phyloP scores from a whole-genome alignment of 2,888 invertebrate genomes.

The Gerris lacustris region DNA sequence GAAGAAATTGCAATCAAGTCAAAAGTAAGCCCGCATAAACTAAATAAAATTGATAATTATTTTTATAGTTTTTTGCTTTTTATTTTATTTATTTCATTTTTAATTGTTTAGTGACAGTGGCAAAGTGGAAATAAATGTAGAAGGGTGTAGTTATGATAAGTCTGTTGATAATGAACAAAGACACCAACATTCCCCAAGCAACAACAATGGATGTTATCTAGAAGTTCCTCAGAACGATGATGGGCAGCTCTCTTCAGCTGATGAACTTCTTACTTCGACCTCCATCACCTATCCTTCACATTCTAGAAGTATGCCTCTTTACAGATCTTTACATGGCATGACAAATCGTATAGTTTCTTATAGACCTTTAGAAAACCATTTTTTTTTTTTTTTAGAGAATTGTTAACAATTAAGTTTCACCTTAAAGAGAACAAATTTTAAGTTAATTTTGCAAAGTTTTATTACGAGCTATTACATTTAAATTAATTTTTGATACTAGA shows the following conservation, averaged over 20 bases:
- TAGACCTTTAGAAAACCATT: too few species aligned
- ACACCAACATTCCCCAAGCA: background rate
- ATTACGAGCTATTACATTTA: too few species aligned
- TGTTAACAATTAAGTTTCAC: too few species aligned
- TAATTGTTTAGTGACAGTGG: background rate
- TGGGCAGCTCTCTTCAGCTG: constrained; percentile 18
- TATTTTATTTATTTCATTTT: background rate
- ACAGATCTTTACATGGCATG: too few species aligned
- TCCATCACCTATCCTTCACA: constrained; percentile 6
- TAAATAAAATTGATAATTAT: too few species aligned
- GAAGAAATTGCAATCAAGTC: background rate
- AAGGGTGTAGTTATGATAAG: background rate
- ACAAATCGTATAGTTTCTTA: too few species aligned
- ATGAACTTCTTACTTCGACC: constrained; percentile 19
- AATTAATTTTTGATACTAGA: too few species aligned
- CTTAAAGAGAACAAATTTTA: too few species aligned
- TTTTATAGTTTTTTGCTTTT: background rate
- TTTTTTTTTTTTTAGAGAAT: too few species aligned
- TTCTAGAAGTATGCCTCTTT: background rate
- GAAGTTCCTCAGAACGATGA: background rate
- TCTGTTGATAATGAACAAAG: background rate
- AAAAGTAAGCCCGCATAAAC: background rate
- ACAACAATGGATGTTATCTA: background rate
- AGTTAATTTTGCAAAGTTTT: too few species aligned
- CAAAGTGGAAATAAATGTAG: background rate